A percentile compares a stretch with the other conserved stretches of the same genome.
Evolutionary conservation across 2,113 vertebrate genomes (phyloP).

Genomic region (Vombatus ursinus): DNA sequence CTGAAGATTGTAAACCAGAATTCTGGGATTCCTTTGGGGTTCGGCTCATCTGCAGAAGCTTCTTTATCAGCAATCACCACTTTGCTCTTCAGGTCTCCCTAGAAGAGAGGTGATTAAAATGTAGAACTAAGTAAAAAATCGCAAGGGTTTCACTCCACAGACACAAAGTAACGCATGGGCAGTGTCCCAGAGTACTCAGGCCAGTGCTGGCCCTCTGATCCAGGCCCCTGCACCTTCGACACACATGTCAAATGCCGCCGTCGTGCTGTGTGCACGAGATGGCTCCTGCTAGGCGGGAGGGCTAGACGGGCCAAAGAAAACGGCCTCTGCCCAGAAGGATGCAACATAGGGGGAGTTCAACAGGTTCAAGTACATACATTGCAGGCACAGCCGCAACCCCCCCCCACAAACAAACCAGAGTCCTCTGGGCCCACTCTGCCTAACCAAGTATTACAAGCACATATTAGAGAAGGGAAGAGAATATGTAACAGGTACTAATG

Average conservation of each 20-base stretch:
- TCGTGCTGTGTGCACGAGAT: too few relatives aligned
- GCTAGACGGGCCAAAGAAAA: too few relatives aligned
- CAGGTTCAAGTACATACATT: background rate
- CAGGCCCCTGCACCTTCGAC: too few relatives aligned
- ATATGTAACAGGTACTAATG: background rate
- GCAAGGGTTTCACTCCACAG: fast-evolving
- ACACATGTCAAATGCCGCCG: too few relatives aligned
- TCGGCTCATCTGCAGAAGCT: conserved; percentile 85
- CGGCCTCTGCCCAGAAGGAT: too few relatives aligned
- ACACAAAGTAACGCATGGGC: background rate
- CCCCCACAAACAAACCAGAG: too few relatives aligned
- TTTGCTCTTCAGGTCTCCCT: conserved; percentile 94
- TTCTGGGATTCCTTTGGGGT: conserved; percentile 94
- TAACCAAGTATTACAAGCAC: background rate
- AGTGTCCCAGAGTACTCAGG: background rate
- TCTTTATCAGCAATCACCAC: conserved; percentile 91
- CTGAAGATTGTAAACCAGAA: conserved; percentile 99
- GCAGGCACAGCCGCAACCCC: too few relatives aligned
- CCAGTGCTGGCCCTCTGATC: background rate
- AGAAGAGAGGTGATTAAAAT: conserved; percentile 2
- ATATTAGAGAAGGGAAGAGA: background rate
- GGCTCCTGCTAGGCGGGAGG: too few relatives aligned
- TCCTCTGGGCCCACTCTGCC: background rate
- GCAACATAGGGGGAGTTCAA: too few relatives aligned
- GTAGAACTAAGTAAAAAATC: background rate